Percentiles rank a stretch among this genome's conserved stretches.
Conservation (phyloP, 2,113 vertebrate species). For the Orycteropus afer region DNA sequence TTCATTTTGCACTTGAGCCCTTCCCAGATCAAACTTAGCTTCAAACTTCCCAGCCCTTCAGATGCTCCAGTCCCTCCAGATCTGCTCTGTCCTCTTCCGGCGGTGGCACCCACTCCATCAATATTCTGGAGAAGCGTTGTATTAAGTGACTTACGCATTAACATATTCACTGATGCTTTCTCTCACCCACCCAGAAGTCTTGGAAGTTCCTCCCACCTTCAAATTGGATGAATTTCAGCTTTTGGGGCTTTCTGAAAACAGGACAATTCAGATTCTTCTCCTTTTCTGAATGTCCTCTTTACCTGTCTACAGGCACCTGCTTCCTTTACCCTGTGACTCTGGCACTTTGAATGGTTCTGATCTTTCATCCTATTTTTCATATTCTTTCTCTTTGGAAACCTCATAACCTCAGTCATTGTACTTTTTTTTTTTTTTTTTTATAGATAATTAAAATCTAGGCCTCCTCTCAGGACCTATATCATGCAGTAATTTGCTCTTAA, state of each 20-base stretch:
- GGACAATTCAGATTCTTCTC: not conserved
- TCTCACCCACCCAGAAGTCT: not conserved
- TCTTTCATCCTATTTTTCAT: not conserved
- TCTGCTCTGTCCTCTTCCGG: not conserved
- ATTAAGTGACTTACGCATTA: not conserved
- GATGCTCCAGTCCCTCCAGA: not conserved
- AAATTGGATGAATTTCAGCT: not conserved
- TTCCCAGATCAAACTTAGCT: not conserved
- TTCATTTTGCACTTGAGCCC: not conserved
- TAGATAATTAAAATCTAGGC: not conserved
- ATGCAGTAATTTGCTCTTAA: not conserved
- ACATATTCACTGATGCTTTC: not conserved
- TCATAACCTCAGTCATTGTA: not conserved
- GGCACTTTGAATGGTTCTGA: not conserved
- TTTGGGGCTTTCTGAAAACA: slow-evolving; percentile 7
- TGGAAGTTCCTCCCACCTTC: not conserved
- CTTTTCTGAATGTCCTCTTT: not conserved
- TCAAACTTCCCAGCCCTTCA: not conserved
- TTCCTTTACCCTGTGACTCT: not conserved
- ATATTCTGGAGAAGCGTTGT: not conserved
- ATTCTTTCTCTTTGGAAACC: not conserved
- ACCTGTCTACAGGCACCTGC: not conserved
- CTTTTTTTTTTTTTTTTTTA: not conserved
- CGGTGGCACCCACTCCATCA: not conserved
- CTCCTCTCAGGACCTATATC: not conserved